Evolutionary conservation across 2,113 vertebrate species (phyloP).

Genomic region (Ovibos moschatus): DNA sequence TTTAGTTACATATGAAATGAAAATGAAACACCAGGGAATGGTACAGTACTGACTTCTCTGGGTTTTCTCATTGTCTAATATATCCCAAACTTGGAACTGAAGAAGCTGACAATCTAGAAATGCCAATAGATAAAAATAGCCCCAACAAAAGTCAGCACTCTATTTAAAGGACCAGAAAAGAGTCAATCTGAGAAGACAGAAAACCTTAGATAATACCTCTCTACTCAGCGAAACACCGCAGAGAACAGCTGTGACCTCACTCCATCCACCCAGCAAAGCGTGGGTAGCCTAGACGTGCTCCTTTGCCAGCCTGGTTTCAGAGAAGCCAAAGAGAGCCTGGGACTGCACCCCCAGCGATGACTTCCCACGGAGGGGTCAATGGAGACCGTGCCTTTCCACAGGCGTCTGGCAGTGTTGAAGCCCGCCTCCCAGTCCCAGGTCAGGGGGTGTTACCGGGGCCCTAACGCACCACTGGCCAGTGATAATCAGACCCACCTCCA

Average conservation of each 20-base stretch:
- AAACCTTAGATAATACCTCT: not conserved
- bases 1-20: not conserved
- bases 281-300: not conserved
- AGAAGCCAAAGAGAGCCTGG: not conserved
- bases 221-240: not conserved
- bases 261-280: not conserved
- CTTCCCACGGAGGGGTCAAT: not conserved
- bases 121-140: not conserved
- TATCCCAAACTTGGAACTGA: not conserved
- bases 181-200: not conserved
- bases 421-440: accelerated
- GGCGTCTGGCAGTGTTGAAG: not conserved
- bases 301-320: not conserved
- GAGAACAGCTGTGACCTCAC: not conserved
- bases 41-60: not conserved
- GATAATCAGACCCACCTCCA: not conserved
- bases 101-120: not conserved
- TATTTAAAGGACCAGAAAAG: not conserved
- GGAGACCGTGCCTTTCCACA: not conserved
- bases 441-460: too few relatives aligned
- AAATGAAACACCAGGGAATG: not conserved
- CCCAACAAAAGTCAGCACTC: not conserved
- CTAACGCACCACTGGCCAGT: not conserved
- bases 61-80: not conserved
- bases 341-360: not conserved